Evolutionary conservation across 2,888 invertebrate species (phyloP).

Genomic region (Strigamia maritima): DNA sequence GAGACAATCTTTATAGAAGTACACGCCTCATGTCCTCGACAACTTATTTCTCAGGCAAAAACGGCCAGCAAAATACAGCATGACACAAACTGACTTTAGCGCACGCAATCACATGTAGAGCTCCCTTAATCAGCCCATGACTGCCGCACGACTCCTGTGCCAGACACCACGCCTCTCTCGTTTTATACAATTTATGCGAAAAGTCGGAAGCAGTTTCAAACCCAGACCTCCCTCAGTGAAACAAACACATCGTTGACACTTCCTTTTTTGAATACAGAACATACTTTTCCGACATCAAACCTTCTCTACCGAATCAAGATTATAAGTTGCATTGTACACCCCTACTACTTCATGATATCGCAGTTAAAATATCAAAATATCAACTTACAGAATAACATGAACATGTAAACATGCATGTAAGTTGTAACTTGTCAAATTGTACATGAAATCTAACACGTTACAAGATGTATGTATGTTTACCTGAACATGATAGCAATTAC

Average conservation of each 20-base stretch:
- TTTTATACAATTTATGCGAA: slow-evolving; percentile 16
- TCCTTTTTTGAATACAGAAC: neutral
- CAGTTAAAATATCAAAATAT: too few species aligned
- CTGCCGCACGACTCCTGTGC: neutral
- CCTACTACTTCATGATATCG: too few species aligned
- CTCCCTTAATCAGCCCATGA: slow-evolving; percentile 5
- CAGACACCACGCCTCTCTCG: slow-evolving; percentile 11
- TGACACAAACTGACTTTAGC: slow-evolving; percentile 19
- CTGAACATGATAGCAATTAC: too few species aligned
- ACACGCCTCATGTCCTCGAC: slow-evolving; percentile 20
- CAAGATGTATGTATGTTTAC: too few species aligned
- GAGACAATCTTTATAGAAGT: slow-evolving; percentile 21
- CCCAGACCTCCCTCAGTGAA: neutral
- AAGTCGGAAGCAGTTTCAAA: slow-evolving; percentile 15
- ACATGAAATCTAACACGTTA: too few species aligned
- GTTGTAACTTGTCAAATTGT: too few species aligned
- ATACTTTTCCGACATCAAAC: neutral
- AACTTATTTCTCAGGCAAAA: slow-evolving; percentile 14
- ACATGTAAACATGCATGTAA: too few species aligned
- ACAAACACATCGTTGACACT: slow-evolving; percentile 19
- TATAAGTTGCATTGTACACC: neutral
- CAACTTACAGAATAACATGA: too few species aligned
- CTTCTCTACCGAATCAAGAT: neutral
- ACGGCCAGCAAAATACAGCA: slow-evolving; percentile 20
- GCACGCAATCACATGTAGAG: slow-evolving; percentile 23